Base-by-base conservation (phyloP, 2,797 vertebrate species). In the Mormyrops boulengeri region DNA sequence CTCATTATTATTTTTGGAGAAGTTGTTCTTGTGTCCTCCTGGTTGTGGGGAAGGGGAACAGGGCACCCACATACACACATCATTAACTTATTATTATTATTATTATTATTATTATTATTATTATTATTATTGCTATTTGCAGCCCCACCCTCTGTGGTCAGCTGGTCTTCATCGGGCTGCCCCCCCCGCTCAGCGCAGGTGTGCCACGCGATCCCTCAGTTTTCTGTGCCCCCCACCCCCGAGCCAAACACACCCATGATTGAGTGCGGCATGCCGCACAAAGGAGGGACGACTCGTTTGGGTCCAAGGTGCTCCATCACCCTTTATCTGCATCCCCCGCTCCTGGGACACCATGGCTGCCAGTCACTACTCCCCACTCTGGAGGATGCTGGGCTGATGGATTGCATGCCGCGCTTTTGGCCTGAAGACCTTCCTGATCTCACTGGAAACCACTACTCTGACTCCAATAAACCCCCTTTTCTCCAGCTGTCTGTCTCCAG, bases 231-330 rank as follows among this genome's bases (percentile, higher is more conserved):
- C 94, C 92, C 89, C 85, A 93, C 91, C 92, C 89, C 94, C 94
- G 92, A 93, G 95, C 91, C 92, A 92, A 94, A 94, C 92, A 93
- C 30, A 91, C 91, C 89, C 89, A 93, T 96, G 96, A 96, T 96
- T 94, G 94, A 96, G 95, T 95, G 90, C 88, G 90, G 92, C 93
- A 93, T 91, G 93, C 93, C 93, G 92, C 91, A 90, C 53, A 92
- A 95, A 94, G 94, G 94, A 95, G 95, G 94, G 94, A 94, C 93
- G 91, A 93, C 93, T 93, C 94, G 92, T 93, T 94, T 90, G 93
- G 93, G 93, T 94, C 93, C 88, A 88, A 91, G 94, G 95, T 96
- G 94, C 93, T 96, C 95, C 94, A 96, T 96, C 96, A 95, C 92
- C 95, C 94, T 95, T 93, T 93, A 91, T 26, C 93, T 93, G 87